Evolutionary conservation across 2,888 invertebrate species (phyloP), one percentile per base, ranked within the genome.

Genomic region (Hypsopygia costalis): DNA sequence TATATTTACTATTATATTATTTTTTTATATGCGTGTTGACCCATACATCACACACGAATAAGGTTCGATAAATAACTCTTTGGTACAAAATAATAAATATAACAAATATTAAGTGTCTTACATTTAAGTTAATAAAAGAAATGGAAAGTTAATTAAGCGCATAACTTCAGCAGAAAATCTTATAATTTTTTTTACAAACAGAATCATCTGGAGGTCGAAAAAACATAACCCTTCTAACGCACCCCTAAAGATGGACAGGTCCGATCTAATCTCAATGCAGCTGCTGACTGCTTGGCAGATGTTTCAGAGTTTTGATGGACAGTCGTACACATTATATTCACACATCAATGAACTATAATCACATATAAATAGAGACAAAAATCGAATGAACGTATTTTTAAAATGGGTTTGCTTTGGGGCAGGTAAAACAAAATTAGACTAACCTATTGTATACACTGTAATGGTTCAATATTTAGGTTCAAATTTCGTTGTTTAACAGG

Each of bases 241-340:
- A 61, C 58, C 52, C 60, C 52, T 16, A 55, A 60, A 32, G 69
- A 68, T 64, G 71, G 76, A 72, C 83, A 81, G 71, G 73, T 73
- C 68, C 71, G 81, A 81, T 85, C 72, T 79, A 76, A 83, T 85
- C 86, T 69, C 53, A 47, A 46, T 49, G 63, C 85, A 86, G 83
- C 85, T 86, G 86, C 69, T 62, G 46, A 82, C 85, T 86, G 86
- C 69, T 62, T 47, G 75, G 78, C 87, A 85, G 86, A 85, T 86
- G 86, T 78, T 73, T 49, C 10, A 48, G 36, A 25, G 31, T 40
- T 33, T 30, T 40, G 43, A 51, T 34, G 52, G 52, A 53, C 49
- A 34, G 48, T 39, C 47, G 22, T 27, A 46, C 47, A 44, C 34
- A 44, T 3, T 7, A 21, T 6, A 1, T 11, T n/a, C 21, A 9